These are phyloP conservation scores for Trichogramma dendrolimi DNA, from an alignment of 2,888 invertebrate genomes.

Conservation along the genomic window DNA sequence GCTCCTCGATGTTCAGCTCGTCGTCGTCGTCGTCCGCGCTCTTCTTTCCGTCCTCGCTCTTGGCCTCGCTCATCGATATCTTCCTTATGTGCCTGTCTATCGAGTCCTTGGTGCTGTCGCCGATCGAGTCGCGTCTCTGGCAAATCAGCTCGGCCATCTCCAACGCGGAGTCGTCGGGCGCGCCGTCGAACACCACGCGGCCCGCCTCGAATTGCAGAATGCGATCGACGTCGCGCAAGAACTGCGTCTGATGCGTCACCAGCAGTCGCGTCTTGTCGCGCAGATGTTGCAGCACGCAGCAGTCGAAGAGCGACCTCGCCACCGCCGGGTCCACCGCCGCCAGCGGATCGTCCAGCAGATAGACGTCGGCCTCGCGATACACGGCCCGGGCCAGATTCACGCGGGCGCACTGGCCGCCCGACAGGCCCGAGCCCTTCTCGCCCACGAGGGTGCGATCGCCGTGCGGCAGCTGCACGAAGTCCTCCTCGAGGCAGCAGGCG, in stretches of 20 bases:
- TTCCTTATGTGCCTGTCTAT: no score
- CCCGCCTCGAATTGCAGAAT: conserved; percentile 54
- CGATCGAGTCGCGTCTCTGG: no score
- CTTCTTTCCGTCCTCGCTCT: no score
- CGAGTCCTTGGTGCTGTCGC: no score
- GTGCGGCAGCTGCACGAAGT: conserved; percentile 66
- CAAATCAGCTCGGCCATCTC: no score
- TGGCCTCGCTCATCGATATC: no score
- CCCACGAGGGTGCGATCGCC: conserved; percentile 75
- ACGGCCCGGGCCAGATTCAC: conserved; percentile 73
- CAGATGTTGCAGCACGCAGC: conserved; percentile 66
- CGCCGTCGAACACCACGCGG: no score
- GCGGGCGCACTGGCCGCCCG: conserved; percentile 77
- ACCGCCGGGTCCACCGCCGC: conserved; percentile 77
- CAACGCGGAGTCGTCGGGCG: no score
- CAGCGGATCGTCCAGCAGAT: conserved; percentile 75
- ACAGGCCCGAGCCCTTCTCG: conserved; percentile 71
- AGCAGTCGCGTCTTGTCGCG: conserved; percentile 67
- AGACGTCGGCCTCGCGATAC: conserved; percentile 72
- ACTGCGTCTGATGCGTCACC: conserved; percentile 82
- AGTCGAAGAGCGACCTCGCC: conserved; percentile 70
- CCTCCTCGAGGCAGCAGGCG: conserved; percentile 63
- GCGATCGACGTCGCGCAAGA: conserved; percentile 62
- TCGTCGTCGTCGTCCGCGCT: no score
- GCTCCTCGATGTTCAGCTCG: neutral